These are phyloP conservation scores for Parelbella ahira DNA, from an alignment of 2,888 invertebrate species.

Conservation along the genomic window DNA sequence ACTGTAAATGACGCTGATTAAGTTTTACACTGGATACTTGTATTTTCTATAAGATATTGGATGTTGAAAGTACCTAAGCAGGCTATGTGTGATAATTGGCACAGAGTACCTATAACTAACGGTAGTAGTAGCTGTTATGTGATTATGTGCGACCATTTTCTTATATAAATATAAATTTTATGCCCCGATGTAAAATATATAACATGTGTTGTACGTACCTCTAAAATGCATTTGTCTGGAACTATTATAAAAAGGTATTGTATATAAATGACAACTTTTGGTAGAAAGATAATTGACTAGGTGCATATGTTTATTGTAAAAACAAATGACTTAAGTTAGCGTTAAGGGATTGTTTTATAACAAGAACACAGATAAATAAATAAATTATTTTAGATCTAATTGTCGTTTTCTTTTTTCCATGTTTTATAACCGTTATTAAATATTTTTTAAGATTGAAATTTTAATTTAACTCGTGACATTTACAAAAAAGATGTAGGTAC, in stretches of 20 bases:
- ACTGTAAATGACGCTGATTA: conserved; percentile 24
- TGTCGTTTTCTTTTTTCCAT: conserved; percentile 29
- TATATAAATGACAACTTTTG: conserved; percentile 44
- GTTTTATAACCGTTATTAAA: too few species aligned
- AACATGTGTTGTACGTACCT: conserved; percentile 6
- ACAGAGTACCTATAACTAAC: conserved; percentile 2
- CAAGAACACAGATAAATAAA: conserved; percentile 70
- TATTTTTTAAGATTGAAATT: too few species aligned
- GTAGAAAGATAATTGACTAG: conserved; percentile 54
- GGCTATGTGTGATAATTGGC: conserved; percentile 19
- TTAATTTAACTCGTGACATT: too few species aligned
- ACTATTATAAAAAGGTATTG: conserved; percentile 23
- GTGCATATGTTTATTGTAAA: conserved; percentile 62
- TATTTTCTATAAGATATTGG: not conserved
- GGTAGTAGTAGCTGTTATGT: conserved; percentile 12
- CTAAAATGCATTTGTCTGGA: conserved; percentile 13
- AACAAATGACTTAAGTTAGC: conserved; percentile 50
- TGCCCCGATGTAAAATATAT: too few species aligned
- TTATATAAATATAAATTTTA: too few species aligned
- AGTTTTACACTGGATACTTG: too few species aligned
- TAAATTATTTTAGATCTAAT: conserved; percentile 77
- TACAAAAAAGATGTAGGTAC: too few species aligned
- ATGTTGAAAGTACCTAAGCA: conserved; percentile 13
- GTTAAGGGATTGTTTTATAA: conserved; percentile 75
- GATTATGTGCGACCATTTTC: conserved; percentile 1